Conservation (phyloP, 1,140 invertebrate species). For the Steinernema feltiae region DNA sequence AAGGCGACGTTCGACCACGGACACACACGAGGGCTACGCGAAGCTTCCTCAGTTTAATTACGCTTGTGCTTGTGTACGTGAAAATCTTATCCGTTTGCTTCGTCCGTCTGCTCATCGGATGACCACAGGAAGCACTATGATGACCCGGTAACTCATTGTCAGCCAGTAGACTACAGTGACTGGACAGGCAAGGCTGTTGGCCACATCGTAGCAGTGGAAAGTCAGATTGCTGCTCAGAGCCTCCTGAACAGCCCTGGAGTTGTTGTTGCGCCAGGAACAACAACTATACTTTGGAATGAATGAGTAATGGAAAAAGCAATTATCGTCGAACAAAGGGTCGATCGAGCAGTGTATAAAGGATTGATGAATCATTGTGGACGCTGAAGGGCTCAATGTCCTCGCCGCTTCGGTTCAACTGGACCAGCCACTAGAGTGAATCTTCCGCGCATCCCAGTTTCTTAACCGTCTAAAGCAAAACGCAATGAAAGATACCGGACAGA, state of each 20-base stretch:
- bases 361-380: too few species aligned
- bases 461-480: too few species aligned
- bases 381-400: too few species aligned
- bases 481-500: slow-evolving; percentile 1
- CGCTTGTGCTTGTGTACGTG: background rate
- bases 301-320: background rate
- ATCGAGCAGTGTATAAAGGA: too few species aligned
- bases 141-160: background rate
- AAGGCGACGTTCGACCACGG: background rate
- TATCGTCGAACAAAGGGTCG: too few species aligned
- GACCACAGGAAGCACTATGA: background rate
- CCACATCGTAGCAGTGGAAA: background rate
- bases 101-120: background rate
- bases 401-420: too few species aligned
- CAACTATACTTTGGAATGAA: background rate
- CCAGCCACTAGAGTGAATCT: too few species aligned
- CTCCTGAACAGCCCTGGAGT: background rate
- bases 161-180: background rate
- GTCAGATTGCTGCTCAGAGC: background rate
- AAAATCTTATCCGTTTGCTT: background rate
- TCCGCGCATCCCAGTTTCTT: too few species aligned
- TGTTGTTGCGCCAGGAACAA: background rate
- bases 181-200: background rate
- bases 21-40: background rate
- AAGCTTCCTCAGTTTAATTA: too few species aligned